Conservation (phyloP, 2,113 vertebrate species). For the Aptenodytes forsteri region DNA sequence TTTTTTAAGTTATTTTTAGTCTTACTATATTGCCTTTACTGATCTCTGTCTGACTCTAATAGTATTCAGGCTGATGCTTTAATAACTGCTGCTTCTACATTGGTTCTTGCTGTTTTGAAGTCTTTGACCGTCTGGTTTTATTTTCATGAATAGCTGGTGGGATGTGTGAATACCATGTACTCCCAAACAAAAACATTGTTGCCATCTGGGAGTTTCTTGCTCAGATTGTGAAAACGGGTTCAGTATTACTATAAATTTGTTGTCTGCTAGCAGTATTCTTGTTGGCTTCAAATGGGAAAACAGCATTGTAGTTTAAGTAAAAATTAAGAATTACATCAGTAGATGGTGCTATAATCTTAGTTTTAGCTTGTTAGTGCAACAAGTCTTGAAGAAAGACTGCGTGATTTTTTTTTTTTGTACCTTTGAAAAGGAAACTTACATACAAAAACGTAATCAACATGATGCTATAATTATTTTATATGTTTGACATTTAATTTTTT, state of each 20-base stretch:
- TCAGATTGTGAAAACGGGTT: neutral
- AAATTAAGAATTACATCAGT: conserved; percentile 63
- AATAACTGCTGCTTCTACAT: neutral
- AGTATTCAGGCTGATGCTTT: neutral
- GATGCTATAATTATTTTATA: conserved; percentile 13
- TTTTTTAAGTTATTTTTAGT: neutral
- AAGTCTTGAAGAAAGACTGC: neutral
- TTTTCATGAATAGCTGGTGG: neutral
- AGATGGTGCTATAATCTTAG: conserved; percentile 78
- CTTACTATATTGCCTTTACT: neutral
- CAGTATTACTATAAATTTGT: neutral
- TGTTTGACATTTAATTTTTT: conserved; percentile 49
- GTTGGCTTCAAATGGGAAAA: neutral
- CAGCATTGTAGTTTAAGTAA: neutral
- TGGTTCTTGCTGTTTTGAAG: neutral
- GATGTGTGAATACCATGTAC: neutral
- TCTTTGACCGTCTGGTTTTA: neutral
- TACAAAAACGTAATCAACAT: conserved; percentile 1
- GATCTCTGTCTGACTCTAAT: neutral
- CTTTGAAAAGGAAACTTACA: neutral
- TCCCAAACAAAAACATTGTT: neutral
- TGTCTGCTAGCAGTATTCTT: neutral
- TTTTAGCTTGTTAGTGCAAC: conserved; percentile 37
- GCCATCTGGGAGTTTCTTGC: neutral
- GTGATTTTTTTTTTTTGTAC: neutral